A percentile compares a stretch with the other conserved stretches of the same genome.
Conservation (phyloP, 2,113 vertebrate species). For the Hassar affinis region DNA sequence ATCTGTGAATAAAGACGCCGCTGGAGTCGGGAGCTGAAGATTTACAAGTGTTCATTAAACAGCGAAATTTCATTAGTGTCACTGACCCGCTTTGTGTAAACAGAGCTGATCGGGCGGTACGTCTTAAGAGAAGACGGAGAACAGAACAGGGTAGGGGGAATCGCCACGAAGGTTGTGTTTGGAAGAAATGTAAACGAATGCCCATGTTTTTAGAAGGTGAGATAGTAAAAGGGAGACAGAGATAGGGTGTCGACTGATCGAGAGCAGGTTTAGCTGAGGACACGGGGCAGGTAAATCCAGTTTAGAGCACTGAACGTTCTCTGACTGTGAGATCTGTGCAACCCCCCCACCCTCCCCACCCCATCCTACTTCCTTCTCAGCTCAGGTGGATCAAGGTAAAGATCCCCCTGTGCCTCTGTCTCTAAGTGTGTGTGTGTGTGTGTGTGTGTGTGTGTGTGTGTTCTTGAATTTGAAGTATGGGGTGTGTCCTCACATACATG, state of each 20-base stretch:
- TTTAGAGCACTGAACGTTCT: conserved; percentile 60
- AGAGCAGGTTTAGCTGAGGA: conserved; percentile 44
- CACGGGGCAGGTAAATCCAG: conserved; percentile 68
- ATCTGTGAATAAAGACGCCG: conserved; percentile 24
- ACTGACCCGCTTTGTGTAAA: conserved; percentile 33
- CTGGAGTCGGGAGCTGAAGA: conserved; percentile 24
- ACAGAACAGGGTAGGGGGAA: not conserved
- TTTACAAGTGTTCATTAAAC: conserved; percentile 48
- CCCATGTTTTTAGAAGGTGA: conserved; percentile 3
- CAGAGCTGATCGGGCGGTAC: conserved; percentile 13
- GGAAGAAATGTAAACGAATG: conserved; percentile 32
- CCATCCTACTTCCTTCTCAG: conserved; percentile 12
- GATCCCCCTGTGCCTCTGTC: not conserved
- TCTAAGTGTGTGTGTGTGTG: not conserved
- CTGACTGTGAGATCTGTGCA: conserved; percentile 50
- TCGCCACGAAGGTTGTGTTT: not conserved
- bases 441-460: not conserved
- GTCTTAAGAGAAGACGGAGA: conserved; percentile 1
- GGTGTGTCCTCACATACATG: conserved; percentile 31
- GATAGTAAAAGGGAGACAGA: conserved; percentile 16
- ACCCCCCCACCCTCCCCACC: conserved; percentile 1
- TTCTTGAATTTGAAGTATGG: conserved; percentile 15
- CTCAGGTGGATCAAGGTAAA: conserved; percentile 29
- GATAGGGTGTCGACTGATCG: conserved; percentile 43
- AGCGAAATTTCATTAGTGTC: conserved; percentile 25